Evolutionary conservation across 2,113 vertebrate species (phyloP).

Genomic region (Gulo gulo): DNA sequence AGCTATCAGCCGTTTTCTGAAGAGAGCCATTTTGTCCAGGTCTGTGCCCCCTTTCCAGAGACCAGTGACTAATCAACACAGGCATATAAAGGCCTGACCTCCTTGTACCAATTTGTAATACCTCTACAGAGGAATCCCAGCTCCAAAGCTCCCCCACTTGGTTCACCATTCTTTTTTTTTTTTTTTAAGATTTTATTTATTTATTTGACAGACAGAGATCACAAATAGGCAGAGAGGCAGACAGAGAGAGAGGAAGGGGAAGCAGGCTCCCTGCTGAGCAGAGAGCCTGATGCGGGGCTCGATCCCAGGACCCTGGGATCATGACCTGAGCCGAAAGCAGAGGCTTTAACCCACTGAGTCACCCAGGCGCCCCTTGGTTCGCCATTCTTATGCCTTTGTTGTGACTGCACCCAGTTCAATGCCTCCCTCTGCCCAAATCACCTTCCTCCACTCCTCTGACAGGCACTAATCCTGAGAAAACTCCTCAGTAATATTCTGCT

Average conservation of each 20-base stretch:
- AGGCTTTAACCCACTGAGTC: too few species aligned
- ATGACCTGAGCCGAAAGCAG: too few species aligned
- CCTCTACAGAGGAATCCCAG: background rate
- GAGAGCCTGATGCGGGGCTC: too few species aligned
- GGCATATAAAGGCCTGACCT: background rate
- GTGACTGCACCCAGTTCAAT: background rate
- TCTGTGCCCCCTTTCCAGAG: background rate
- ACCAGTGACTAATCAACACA: background rate
- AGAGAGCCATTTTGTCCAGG: background rate
- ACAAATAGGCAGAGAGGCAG: too few species aligned
- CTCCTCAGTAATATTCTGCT: background rate
- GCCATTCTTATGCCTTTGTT: fast-evolving
- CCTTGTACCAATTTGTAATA: background rate
- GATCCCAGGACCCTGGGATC: too few species aligned
- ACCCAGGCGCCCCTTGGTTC: too few species aligned
- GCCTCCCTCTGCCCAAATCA: background rate
- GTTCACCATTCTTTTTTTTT: too few species aligned
- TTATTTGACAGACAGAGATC: too few species aligned
- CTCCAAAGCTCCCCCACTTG: background rate
- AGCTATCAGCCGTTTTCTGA: background rate
- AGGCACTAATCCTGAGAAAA: background rate
- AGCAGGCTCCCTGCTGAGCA: too few species aligned
- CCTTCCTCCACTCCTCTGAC: background rate
- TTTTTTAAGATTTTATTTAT: too few species aligned
- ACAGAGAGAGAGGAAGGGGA: too few species aligned